Base-by-base conservation (phyloP, 2,797 vertebrate genomes). In the Xenops minutus region DNA sequence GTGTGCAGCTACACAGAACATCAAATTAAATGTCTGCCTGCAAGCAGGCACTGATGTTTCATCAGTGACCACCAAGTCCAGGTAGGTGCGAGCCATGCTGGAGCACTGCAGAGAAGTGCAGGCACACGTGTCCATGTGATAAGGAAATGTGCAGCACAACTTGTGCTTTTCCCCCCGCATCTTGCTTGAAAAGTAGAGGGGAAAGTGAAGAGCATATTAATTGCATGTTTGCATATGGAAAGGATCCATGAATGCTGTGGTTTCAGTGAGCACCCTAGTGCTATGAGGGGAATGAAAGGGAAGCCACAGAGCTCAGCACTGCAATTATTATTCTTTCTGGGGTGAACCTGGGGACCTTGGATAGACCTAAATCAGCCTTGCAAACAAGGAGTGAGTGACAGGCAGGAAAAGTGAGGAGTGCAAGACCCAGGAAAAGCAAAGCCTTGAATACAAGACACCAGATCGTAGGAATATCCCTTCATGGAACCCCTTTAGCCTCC, bases 121-220 rank as follows among this genome's bases (percentile, higher is more conserved):
- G 62, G 43, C n/a, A 48, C 5, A 12, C 0, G 2, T 23, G 5
- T 75, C 55, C 10, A 1, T n/a, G n/a, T 64, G 36, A 29, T 51
- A 62, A 83, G 69, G 81, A 37, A 90, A 73, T 2, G 6, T 46
- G 58, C 16, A 15, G 58, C 37, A 46, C 1, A 2, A 14, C 44
- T 78, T 89, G 21, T 58, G 14, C 30, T 85, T 94, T 85, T 63
- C 32, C 6, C 26, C 2, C 58, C 58, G 41, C 46, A 64, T 93
- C 81, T 96, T 96, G 89, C 92, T 93, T 93, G 85, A 85, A 79
- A 93, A 96, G 92, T 76, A 62, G 78, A 86, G 71, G 79, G 82
- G 87, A 97, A 96, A 91, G 93, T 67, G 95, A 96, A 96, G 54
- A 84, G 90, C 86, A 34, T 97, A 98, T 97, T 97, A 98, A 97